Conservation (phyloP, 35 echinoderm and acorn worm genomes). For the Lytechinus variegatus region DNA sequence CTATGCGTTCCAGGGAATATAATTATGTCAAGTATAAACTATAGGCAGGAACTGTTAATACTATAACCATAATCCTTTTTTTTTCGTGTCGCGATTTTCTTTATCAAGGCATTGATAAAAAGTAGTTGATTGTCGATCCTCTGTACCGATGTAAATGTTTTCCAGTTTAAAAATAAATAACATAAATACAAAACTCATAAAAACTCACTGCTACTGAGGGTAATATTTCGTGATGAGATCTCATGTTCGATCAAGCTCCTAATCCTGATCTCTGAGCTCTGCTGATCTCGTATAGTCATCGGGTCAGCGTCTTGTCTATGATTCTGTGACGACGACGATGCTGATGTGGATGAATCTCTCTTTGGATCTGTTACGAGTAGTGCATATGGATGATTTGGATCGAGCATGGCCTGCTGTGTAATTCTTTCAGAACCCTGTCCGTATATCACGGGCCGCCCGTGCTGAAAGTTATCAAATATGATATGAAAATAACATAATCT, state of each 20-base stretch:
- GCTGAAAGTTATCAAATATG: neutral
- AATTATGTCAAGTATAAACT: too few species aligned
- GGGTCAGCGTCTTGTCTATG: neutral
- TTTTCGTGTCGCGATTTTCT: too few species aligned
- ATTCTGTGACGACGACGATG: neutral
- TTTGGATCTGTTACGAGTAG: neutral
- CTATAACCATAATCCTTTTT: too few species aligned
- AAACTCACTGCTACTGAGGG: slow-evolving; percentile 28
- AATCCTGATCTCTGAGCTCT: slow-evolving; percentile 21
- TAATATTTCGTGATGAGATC: slow-evolving; percentile 27
- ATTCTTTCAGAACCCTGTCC: slow-evolving; percentile 15
- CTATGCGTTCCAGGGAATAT: too few species aligned
- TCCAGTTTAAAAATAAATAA: too few species aligned
- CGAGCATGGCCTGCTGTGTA: neutral
- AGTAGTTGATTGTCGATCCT: too few species aligned
- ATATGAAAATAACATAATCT: too few species aligned
- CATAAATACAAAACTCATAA: too few species aligned
- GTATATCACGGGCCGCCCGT: slow-evolving; percentile 25
- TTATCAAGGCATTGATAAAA: too few species aligned
- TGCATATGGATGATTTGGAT: slow-evolving; percentile 10
- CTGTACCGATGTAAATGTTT: too few species aligned
- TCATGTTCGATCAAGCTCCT: slow-evolving; percentile 24
- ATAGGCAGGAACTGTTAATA: too few species aligned
- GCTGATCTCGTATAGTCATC: neutral
- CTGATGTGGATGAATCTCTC: neutral